Evolutionary conservation across 2,113 vertebrate genomes (phyloP), one percentile per base, ranked within the genome.

Genomic region (Hippotragus niger): DNA sequence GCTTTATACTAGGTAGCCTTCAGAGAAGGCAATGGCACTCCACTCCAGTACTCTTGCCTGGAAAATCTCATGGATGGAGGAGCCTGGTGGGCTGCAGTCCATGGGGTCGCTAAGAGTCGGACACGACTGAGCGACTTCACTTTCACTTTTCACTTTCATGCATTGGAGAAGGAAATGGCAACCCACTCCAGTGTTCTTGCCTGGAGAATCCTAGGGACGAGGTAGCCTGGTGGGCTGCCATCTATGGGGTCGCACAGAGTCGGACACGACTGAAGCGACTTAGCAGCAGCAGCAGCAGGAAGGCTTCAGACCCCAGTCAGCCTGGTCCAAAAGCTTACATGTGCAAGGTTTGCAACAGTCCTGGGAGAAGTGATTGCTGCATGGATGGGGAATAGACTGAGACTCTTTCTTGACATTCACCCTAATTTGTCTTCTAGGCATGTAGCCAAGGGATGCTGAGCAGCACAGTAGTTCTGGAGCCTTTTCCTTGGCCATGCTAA

Each of bases 261-360:
- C 0, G 0, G 57, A 27, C 23, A 58, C 1, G 4, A 11, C 57
- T 58, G 23, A 57, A 25, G 9, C 1, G 1, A 57, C 23, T 57
- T 25, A 58, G 57, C 57, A 58, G 57, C 57, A 58, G 55, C 23
- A 11, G 55, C 55, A 25, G 21, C 55, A 15, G 36, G 80, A 76
- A 88, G n/a, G 19, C 23, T 52, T 55, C 1, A 33, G 47, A 36
- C 23, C 4, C 53, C 7, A 23, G 45, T 13, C 7, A 50, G 17
- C 58, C 33, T 91, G 36, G 57, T 55, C 62, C 29, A 40, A 45
- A 82, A 19, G 50, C 12, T 82, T 84, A 55, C 9, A 1, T 90
- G 17, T 76, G 33, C 80, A 15, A 19, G 27, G 7, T 11, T 43
- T 76, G 29, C n/a, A 33, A 64, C 23, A 76, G 53, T 36, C 53